phyloP scores from a whole-genome alignment of 2,888 invertebrate genomes.

The Eilema caniola region DNA sequence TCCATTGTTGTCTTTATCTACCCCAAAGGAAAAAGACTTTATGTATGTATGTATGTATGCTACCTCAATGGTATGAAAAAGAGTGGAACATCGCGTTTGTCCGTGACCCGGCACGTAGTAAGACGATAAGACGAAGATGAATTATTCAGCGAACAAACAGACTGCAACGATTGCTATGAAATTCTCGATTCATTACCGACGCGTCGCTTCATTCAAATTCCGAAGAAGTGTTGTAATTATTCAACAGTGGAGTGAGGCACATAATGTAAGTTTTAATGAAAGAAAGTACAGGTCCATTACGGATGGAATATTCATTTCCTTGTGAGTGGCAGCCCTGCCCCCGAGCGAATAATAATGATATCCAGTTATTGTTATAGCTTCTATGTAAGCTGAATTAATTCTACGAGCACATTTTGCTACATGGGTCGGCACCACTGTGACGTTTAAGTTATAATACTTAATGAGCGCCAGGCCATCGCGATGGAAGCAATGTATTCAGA shows the following conservation, averaged over 20 bases:
- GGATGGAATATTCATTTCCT: conserved; percentile 71
- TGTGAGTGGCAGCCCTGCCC: conserved; percentile 53
- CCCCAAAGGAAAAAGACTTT: not conserved
- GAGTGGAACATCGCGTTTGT: not conserved
- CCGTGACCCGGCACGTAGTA: conserved; percentile 20
- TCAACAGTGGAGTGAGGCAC: conserved; percentile 60
- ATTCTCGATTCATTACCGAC: conserved; percentile 57
- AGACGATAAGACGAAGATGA: conserved; percentile 34
- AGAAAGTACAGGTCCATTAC: conserved; percentile 71
- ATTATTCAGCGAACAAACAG: conserved; percentile 48
- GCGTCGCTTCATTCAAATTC: conserved; percentile 59
- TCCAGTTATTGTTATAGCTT: conserved; percentile 70
- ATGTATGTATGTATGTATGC: conserved; percentile 4
- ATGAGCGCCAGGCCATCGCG: conserved; percentile 51
- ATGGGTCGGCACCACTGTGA: conserved; percentile 59
- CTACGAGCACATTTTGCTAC: conserved; percentile 63
- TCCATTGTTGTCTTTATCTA: not conserved
- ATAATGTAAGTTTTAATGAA: conserved; percentile 75
- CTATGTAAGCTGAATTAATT: conserved; percentile 71
- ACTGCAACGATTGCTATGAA: conserved; percentile 50
- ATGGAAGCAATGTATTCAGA: conserved; percentile 45
- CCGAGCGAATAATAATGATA: conserved; percentile 67
- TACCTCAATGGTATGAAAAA: conserved; percentile 1
- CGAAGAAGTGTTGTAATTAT: conserved; percentile 66
- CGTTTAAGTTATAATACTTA: conserved; percentile 64